A percentile compares a stretch with the other conserved stretches of the same genome.
Conservation (phyloP, 2,113 vertebrate species). For the Phalacrocorax pelagicus region DNA sequence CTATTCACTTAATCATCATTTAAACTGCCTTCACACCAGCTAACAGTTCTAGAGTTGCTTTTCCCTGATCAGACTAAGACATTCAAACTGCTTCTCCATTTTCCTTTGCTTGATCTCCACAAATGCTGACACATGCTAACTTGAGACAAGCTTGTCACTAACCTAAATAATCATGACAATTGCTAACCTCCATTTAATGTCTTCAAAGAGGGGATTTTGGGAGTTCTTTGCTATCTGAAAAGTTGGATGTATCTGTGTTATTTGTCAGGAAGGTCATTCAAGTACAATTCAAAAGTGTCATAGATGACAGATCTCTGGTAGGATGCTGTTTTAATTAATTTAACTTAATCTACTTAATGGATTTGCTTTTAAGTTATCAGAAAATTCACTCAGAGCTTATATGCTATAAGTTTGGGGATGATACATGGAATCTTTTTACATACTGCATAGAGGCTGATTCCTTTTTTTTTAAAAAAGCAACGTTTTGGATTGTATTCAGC, state of each 20-base stretch:
- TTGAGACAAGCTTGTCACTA: background rate
- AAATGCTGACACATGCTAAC: constrained; percentile 36
- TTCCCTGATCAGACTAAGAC: constrained; percentile 13
- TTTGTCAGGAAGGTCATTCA: background rate
- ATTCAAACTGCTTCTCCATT: background rate
- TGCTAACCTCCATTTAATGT: background rate
- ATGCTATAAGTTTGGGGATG: background rate
- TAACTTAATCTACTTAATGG: constrained; percentile 61
- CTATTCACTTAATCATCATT: constrained; percentile 37
- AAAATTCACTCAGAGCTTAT: constrained; percentile 32
- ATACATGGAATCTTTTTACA: background rate
- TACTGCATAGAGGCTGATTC: background rate
- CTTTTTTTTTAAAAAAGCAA: background rate
- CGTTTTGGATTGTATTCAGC: background rate
- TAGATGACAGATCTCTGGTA: constrained; percentile 14
- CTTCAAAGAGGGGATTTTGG: constrained; percentile 10
- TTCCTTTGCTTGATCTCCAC: constrained; percentile 26
- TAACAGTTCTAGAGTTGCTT: constrained; percentile 27
- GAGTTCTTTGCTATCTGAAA: background rate
- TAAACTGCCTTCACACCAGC: background rate
- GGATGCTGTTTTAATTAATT: constrained; percentile 31
- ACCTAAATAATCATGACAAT: constrained; percentile 34
- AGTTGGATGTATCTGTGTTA: background rate
- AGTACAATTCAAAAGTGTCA: background rate
- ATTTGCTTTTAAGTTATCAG: constrained; percentile 45